These are phyloP conservation scores for Venturia canescens DNA, from an alignment of 1,140 invertebrate genomes.

Conservation along the genomic window DNA sequence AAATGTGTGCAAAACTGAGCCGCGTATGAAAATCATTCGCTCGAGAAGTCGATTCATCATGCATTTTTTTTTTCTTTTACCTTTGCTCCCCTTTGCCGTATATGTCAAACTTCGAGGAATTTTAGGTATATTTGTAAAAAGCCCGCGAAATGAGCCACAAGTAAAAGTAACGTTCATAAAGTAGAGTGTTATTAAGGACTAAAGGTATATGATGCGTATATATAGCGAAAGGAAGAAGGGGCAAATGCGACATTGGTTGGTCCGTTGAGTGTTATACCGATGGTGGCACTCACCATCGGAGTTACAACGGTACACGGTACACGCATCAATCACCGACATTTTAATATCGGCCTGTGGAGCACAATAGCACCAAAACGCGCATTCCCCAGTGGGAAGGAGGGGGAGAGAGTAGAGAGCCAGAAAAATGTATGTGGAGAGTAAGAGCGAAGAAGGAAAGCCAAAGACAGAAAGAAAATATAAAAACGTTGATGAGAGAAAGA, in stretches of 20 bases:
- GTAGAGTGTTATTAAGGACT: neutral
- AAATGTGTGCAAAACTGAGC: no score
- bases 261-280: constrained; percentile 31
- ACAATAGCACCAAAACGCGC: constrained; percentile 70
- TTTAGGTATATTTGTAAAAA: no score
- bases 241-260: constrained; percentile 37
- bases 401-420: neutral
- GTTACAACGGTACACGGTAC: constrained; percentile 71
- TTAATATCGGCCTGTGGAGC: constrained; percentile 74
- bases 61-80: no score
- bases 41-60: no score
- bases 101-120: no score
- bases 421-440: no score
- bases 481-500: neutral
- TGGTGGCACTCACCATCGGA: constrained; percentile 13
- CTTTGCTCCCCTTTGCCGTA: no score
- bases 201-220: constrained; percentile 54
- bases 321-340: constrained; percentile 77
- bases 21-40: no score
- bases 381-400: constrained; percentile 52
- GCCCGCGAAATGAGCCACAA: no score
- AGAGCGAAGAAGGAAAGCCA: no score
- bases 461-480: no score
- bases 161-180: no score
- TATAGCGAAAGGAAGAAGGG: constrained; percentile 6